Base-by-base conservation (phyloP, 1,140 invertebrate species). In the Cheumatopsyche charites region DNA sequence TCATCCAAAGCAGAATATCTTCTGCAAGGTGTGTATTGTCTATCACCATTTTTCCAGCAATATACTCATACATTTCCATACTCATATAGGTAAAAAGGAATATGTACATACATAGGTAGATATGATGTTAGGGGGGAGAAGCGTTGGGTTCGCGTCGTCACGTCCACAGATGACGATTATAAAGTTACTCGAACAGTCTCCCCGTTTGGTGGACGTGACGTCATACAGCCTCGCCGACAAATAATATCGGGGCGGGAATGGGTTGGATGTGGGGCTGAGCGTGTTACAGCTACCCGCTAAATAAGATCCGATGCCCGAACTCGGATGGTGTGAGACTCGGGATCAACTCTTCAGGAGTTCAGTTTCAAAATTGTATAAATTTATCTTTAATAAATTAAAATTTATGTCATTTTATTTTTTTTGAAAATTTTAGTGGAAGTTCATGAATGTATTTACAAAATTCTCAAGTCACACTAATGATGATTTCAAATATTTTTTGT, bases 101-200 rank as follows among this genome's bases (percentile, higher is more conserved):
- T 36, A n/a, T 36, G 29, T 36, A 36, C 45, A 36, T 36, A 36
- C 29, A 9, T 36, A 36, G 3, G 9, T 9, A 36, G n/a, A n/a
- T n/a, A n/a, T n/a, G n/a, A n/a, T n/a, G n/a, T n/a, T n/a, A 29
- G 13, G 21, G 58, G 15, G 11, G 47, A 43, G 3, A 21, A 29
- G 55, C 15, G 23, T 15, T 15, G 17, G 65, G 47, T 19, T 9
- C 55, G 55, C 70, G 49, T 45, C 15, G 49, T 52, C 72, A 74
- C 72, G 72, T 74, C 62, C 68, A 6, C 45, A 23, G 63, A 67
- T 71, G 72, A 66, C 72, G 72, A 71, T 74, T 74, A 74, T 74
- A 74, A 74, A 74, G 72, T 74, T 74, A 71, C 67, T 71, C 61
- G 45, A 61, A 62, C 72, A 9, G 3, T 9, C 29, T 36, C 29